Base-by-base conservation (phyloP, 2,797 vertebrate genomes). In the Acipenser oxyrinchus region DNA sequence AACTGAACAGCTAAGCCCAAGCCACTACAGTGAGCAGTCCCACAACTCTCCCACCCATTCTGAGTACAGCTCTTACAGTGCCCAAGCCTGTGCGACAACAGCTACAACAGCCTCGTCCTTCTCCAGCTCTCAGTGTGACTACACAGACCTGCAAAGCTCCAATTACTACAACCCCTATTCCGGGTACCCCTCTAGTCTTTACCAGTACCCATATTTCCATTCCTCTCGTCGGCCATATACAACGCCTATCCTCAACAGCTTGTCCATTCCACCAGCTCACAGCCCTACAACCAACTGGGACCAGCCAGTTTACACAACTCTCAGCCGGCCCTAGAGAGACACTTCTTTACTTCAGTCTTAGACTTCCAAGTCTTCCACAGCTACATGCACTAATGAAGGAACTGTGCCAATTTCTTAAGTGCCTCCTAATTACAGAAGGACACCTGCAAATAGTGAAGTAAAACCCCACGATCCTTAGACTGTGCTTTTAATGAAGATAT, bases 171-270 rank as follows among this genome's bases (percentile, higher is more conserved):
- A 90, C 74, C 91, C 95, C 0, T 98, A 97, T 75, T 85, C 96
- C 0, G 84, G 94, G 72, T 98, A 97, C 77, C 87, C 95, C 0
- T 94, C 96, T 64, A 84, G 93, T 76, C 87, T 98, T 67, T 98
- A 98, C 81, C 95, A 97, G 81, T 97, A 97, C 71, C 95, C 94
- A 0, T 97, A 97, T 74, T 97, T 97, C 79, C 96, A 97, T 80
- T 95, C 95, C 0, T 93, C 95, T 4, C 87, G 95, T 69, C 89
- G 96, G 6, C 86, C 95, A 58, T 98, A 98, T 0, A 82, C 93
- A 60, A 92, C 91, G 0, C 93, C 95, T 0, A 93, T 97, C 84
- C 93, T 98, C 70, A 95, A 94, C 15, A 91, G 93, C 72, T 79
- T 98, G 70, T 90, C 93, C 65, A 90, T 95, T 83, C 94, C 93